These are phyloP conservation scores for Gorsachius magnificus DNA, from an alignment of 2,797 vertebrate genomes.

Conservation along the genomic window DNA sequence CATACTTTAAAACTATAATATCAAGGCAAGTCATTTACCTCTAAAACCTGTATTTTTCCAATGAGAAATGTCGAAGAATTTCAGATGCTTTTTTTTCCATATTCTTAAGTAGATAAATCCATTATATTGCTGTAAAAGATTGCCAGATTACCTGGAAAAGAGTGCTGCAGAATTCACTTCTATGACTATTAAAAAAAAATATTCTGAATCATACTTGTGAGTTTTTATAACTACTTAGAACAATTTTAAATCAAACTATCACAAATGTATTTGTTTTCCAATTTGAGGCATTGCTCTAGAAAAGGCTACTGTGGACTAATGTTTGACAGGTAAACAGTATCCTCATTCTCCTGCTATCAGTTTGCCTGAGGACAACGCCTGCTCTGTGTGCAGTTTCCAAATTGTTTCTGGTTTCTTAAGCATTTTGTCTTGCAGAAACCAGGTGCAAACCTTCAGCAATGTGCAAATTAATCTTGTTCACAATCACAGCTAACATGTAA, in stretches of 20 bases:
- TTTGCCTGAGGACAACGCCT: background rate
- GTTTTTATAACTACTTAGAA: background rate
- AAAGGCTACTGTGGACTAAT: background rate
- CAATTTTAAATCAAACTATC: background rate
- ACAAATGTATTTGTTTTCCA: background rate
- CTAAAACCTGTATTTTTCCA: background rate
- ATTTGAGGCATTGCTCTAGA: background rate
- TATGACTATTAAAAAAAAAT: background rate
- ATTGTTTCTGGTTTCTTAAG: conserved; percentile 5
- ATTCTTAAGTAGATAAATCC: background rate
- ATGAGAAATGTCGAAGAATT: background rate
- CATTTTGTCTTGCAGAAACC: background rate
- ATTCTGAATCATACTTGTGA: background rate
- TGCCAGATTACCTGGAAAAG: background rate
- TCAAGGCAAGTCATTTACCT: background rate
- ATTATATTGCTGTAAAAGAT: background rate
- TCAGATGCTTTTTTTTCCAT: background rate
- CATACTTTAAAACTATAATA: background rate
- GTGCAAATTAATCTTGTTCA: conserved; percentile 42
- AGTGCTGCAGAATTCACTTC: background rate
- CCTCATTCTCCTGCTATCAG: background rate
- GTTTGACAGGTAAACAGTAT: background rate
- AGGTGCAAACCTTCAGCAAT: background rate
- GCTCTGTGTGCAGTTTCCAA: background rate
- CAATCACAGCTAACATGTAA: background rate